Percentiles rank a stretch among this genome's conserved stretches.
These are phyloP conservation scores for Dinomys branickii DNA, from an alignment of 2,113 vertebrate species.

Conservation along the genomic window DNA sequence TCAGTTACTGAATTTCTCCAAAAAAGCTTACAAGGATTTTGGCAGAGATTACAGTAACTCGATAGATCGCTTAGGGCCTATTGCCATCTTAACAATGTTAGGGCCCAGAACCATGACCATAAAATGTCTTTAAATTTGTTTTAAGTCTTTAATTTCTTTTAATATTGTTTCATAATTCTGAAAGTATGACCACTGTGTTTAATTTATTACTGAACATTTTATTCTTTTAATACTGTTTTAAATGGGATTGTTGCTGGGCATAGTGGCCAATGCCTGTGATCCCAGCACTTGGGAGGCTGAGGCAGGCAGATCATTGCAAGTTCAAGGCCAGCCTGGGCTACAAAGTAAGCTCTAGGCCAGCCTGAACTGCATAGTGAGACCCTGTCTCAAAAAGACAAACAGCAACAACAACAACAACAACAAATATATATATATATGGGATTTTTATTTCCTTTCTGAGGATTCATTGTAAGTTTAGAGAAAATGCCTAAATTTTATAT, in stretches of 20 bases:
- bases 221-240: not conserved
- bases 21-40: not conserved
- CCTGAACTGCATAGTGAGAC: too few species aligned
- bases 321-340: too few species aligned
- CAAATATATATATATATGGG: too few species aligned
- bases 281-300: too few species aligned
- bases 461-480: not conserved
- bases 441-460: constrained; percentile 26
- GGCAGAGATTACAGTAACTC: not conserved
- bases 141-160: not conserved
- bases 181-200: not conserved
- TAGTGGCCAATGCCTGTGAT: too few species aligned
- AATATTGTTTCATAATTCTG: not conserved
- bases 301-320: too few species aligned
- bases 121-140: not conserved
- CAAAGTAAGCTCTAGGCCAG: too few species aligned
- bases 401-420: too few species aligned
- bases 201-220: constrained; percentile 28
- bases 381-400: too few species aligned
- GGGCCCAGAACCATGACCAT: not conserved
- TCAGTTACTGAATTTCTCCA: not conserved
- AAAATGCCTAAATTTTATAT: not conserved
- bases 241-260: not conserved
- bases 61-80: not conserved
- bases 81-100: not conserved